These are phyloP conservation scores for Lamproptera curius DNA, from an alignment of 2,888 invertebrate species.

Conservation along the genomic window DNA sequence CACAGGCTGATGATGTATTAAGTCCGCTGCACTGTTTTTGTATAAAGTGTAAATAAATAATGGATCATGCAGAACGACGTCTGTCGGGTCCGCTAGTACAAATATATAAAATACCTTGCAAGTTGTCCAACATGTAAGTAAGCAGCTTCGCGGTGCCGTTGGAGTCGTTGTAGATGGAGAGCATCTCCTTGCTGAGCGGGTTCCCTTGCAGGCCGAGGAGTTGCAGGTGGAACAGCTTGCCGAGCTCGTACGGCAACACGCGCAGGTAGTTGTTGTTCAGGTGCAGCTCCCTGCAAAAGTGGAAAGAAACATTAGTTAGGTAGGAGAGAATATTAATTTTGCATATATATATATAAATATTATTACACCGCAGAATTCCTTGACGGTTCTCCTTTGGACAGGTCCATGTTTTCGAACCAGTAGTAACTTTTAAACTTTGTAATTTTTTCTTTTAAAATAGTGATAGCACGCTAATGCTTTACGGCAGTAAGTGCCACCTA, in stretches of 20 bases:
- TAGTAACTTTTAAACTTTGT: too few species aligned
- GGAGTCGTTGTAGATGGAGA: conserved; percentile 93
- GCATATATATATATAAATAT: too few species aligned
- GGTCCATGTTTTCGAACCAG: too few species aligned
- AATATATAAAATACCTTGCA: conserved; percentile 86
- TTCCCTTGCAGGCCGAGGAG: conserved; percentile 95
- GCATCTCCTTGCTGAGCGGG: conserved; percentile 95
- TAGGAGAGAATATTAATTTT: too few species aligned
- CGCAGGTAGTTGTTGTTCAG: conserved; percentile 96
- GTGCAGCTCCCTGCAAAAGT: conserved; percentile 89
- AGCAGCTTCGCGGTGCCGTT: conserved; percentile 97
- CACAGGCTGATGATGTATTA: too few species aligned
- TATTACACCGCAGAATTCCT: too few species aligned
- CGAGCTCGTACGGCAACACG: conserved; percentile 96
- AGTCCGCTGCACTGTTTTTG: too few species aligned
- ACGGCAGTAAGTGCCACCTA: too few species aligned
- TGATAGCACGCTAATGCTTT: neutral
- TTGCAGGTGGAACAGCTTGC: conserved; percentile 97
- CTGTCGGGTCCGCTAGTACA: neutral
- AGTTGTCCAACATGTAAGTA: conserved; percentile 96
- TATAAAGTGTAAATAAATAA: too few species aligned
- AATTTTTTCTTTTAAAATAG: neutral
- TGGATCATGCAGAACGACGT: too few species aligned
- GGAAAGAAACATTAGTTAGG: conserved; percentile 4
- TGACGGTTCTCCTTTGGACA: too few species aligned